phyloP scores from a whole-genome alignment of 92 coral and sea anemone species.

The Desmophyllum pertusum region DNA sequence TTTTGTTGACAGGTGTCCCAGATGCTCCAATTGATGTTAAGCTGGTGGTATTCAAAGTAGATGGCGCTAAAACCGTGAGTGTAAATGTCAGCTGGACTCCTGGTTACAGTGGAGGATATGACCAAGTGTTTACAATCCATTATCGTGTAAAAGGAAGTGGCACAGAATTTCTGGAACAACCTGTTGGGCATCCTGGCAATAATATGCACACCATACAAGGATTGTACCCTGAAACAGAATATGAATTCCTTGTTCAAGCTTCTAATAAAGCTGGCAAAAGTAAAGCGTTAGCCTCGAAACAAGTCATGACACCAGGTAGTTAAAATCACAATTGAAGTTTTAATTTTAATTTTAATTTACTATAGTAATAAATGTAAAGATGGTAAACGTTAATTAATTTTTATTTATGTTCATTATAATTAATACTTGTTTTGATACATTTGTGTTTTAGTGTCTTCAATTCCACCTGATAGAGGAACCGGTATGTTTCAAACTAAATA shows the following conservation, averaged over 20 bases:
- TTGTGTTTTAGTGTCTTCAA: conserved; percentile 36
- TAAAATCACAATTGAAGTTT: not conserved
- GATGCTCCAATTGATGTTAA: conserved; percentile 71
- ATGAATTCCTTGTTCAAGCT: conserved; percentile 69
- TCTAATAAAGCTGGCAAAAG: conserved; percentile 60
- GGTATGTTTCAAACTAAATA: conserved; percentile 28
- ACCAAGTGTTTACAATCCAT: conserved; percentile 55
- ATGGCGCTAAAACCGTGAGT: conserved; percentile 58
- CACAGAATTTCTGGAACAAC: conserved; percentile 31
- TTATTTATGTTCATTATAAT: not conserved
- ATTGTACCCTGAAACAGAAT: conserved; percentile 67
- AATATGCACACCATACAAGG: conserved; percentile 42
- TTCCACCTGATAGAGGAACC: conserved; percentile 56
- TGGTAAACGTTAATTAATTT: too few relatives aligned
- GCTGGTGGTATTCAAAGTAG: conserved; percentile 41
- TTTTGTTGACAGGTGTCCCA: conserved; percentile 58
- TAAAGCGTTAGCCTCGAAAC: conserved; percentile 1
- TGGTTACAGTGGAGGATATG: conserved; percentile 76
- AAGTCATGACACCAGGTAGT: conserved; percentile 65
- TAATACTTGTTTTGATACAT: not conserved
- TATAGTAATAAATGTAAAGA: too few relatives aligned
- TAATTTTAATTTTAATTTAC: not conserved
- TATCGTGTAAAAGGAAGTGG: conserved; percentile 38
- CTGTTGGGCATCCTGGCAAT: conserved; percentile 27
- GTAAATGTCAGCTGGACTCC: conserved; percentile 84